Evolutionary conservation across 2,888 invertebrate genomes (phyloP), one percentile per base, ranked within the genome.

Genomic region (Drepana falcataria): DNA sequence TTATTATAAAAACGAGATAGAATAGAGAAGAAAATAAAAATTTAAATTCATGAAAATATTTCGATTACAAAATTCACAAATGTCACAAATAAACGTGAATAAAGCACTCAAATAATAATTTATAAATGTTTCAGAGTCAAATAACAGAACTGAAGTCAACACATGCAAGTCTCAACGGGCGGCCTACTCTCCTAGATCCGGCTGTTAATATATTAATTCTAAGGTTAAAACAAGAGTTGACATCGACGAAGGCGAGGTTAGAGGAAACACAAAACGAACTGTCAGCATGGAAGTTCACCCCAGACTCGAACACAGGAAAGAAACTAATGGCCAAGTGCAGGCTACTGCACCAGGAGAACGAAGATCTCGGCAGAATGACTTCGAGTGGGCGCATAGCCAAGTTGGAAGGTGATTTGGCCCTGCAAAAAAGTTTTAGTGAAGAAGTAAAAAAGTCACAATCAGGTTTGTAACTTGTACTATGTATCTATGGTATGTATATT

Each of bases 231-330:
- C 95, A 96, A 81, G 99, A 99, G 85, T 91, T 99, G 61, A 95
- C 96, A 57, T 94, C 96, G 53, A 96, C 97, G 34, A 96, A 97
- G 82, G 95, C 97, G 54, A 96, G 96, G 79, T 92, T 98, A 65
- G 98, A 99, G 82, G 98, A 99, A 85, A 98, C 98, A 33, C 99
- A 99, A 86, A 98, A 97, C 87, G 99, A 99, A 92, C 92, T 99
- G 49, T 96, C 97, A 55, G 99, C 99, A 2, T 99, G 99, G 98
- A 99, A 99, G 88, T 99, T 99, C 86, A 99, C 99, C 9, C 98
- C 99, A n/a, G 99, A 99, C 87, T 98, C 98, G 61, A 98, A 98
- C 91, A 98, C 98, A 51, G 99, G 99, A 63, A 99, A 99, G 87
- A 94, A 98, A 66, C 91, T 99, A 65, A 99, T 99, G 99, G 98